These are phyloP conservation scores for Caenorhabditis drosophilae DNA, from an alignment of 2,888 invertebrate genomes.

Conservation along the genomic window DNA sequence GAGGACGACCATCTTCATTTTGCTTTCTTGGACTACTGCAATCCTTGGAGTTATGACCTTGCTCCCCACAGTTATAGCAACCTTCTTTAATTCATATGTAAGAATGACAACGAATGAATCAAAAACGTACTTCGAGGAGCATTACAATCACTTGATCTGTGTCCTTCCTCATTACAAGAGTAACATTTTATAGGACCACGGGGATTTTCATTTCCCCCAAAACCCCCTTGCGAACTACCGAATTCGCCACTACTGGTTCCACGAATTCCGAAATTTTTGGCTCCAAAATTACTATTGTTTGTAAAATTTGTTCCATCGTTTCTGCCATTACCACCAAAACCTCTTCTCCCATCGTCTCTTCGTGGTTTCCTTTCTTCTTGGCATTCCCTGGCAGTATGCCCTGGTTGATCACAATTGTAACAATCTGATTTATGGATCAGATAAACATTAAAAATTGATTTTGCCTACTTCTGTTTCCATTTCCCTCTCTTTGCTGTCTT, in stretches of 20 bases:
- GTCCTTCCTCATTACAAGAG: conserved; percentile 50
- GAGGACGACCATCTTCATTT: conserved; percentile 12
- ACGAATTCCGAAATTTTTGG: conserved; percentile 13
- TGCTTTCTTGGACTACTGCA: conserved; percentile 40
- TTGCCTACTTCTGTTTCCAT: conserved; percentile 8
- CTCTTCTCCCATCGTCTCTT: neutral
- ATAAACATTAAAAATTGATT: neutral
- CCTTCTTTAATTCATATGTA: conserved; percentile 1
- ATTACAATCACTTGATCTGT: conserved; percentile 41
- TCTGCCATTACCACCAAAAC: conserved; percentile 11
- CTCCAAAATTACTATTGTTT: conserved; percentile 4
- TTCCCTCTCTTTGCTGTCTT: conserved; percentile 19
- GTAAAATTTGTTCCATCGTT: neutral
- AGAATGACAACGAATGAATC: neutral
- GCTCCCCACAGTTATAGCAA: conserved; percentile 47
- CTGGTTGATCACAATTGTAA: conserved; percentile 38
- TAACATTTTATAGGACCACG: conserved; percentile 38
- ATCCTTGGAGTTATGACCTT: conserved; percentile 44
- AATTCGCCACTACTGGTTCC: conserved; percentile 14
- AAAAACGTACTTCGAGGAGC: conserved; percentile 21
- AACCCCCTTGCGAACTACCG: conserved; percentile 9
- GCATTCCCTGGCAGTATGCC: conserved; percentile 36
- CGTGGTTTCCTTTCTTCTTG: conserved; percentile 22
- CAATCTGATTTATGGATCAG: conserved; percentile 16
- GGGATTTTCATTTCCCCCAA: conserved; percentile 3